Evolutionary conservation across 1,140 invertebrate species (phyloP).

Genomic region (Drosophila elegans): DNA sequence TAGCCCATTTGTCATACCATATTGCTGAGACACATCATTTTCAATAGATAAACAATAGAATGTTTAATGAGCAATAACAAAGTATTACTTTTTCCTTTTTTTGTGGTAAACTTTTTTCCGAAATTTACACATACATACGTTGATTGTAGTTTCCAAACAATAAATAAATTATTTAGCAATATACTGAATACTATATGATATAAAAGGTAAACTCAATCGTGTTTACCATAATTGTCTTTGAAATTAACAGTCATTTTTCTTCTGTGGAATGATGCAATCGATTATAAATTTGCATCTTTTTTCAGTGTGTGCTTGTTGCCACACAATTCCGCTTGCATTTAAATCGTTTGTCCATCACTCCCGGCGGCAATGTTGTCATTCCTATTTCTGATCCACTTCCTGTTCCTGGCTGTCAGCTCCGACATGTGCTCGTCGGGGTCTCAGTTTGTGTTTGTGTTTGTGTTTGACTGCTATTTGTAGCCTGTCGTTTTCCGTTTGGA

Average conservation of each 20-base stretch:
- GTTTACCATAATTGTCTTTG: background rate
- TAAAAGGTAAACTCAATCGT: background rate
- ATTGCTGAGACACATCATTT: too few species aligned
- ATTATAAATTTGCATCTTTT: background rate
- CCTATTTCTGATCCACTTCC: conserved; percentile 23
- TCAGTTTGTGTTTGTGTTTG: conserved; percentile 30
- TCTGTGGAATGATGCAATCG: background rate
- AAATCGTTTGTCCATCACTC: conserved; percentile 51
- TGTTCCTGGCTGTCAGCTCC: conserved; percentile 54
- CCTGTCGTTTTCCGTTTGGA: conserved; percentile 47
- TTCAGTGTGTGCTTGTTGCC: conserved; percentile 26
- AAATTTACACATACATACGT: background rate
- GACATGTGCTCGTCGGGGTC: conserved; percentile 51
- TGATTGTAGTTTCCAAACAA: background rate
- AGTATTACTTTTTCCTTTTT: background rate
- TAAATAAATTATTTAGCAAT: background rate
- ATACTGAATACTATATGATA: background rate
- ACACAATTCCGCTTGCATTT: conserved; percentile 55
- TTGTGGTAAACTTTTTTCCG: too few species aligned
- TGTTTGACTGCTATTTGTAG: conserved; percentile 37
- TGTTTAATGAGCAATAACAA: background rate
- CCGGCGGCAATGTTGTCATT: conserved; percentile 24
- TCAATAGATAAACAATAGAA: too few species aligned
- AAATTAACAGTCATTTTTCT: background rate
- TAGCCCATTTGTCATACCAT: too few species aligned